These are phyloP conservation scores for Hylomyscus alleni DNA, from an alignment of 2,797 vertebrate genomes.

Conservation along the genomic window DNA sequence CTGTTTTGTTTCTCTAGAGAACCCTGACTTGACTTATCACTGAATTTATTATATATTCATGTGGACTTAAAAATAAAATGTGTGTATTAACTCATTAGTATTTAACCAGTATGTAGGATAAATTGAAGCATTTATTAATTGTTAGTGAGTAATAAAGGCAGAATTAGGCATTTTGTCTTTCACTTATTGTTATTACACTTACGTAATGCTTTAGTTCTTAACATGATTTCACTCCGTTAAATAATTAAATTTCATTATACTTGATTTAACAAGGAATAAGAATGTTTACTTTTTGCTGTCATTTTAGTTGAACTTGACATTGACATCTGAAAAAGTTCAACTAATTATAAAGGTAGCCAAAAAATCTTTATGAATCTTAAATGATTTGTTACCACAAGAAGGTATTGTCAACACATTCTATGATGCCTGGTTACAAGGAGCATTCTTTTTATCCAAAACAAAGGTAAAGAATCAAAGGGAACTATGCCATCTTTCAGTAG, in stretches of 20 bases:
- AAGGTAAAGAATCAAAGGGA: not conserved
- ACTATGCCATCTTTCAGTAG: not conserved
- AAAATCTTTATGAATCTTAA: conserved; percentile 9
- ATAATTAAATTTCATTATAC: conserved; percentile 55
- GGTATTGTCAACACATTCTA: not conserved
- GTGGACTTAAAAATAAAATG: not conserved
- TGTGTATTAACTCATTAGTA: not conserved
- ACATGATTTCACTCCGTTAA: not conserved
- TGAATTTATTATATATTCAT: not conserved
- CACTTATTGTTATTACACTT: conserved; percentile 9
- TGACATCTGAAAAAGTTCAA: not conserved
- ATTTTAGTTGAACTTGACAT: not conserved
- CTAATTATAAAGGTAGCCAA: not conserved
- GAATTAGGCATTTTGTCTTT: not conserved
- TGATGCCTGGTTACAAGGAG: not conserved
- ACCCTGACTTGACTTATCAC: not conserved
- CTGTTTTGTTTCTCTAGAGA: not conserved
- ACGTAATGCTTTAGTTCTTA: conserved; percentile 2
- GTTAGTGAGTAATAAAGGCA: not conserved
- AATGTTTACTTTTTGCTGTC: not conserved
- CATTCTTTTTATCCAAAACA: not conserved
- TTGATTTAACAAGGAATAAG: conserved; percentile 4
- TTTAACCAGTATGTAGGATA: not conserved
- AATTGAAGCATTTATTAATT: conserved; percentile 49
- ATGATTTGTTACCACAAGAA: not conserved